phyloP scores from a whole-genome alignment of 2,797 vertebrate species.

The Sylvia borin region DNA sequence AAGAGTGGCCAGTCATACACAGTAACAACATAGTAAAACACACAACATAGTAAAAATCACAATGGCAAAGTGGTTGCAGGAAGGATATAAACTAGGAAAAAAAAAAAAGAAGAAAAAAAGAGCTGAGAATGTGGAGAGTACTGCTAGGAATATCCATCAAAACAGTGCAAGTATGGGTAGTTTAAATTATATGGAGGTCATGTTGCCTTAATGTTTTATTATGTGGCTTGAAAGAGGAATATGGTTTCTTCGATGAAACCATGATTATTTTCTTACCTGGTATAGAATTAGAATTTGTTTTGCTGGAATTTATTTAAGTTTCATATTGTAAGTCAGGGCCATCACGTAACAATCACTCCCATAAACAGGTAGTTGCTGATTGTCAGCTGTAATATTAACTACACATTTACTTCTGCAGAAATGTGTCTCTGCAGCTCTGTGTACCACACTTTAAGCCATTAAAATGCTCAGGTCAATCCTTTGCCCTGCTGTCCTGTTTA shows the following conservation, averaged over 20 bases:
- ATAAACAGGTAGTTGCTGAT: not conserved
- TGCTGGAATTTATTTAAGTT: not conserved
- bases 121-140: not conserved
- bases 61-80: not conserved
- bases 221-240: not conserved
- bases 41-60: not conserved
- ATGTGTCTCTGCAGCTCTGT: not conserved
- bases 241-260: not conserved
- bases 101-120: not conserved
- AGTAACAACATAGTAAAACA: not conserved
- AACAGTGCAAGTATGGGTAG: fast-evolving
- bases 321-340: not conserved
- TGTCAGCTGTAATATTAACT: not conserved
- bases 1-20: not conserved
- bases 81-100: not conserved
- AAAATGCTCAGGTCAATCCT: not conserved
- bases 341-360: not conserved
- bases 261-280: not conserved
- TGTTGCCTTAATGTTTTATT: not conserved
- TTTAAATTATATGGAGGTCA: not conserved
- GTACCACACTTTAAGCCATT: not conserved
- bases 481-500: not conserved
- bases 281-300: not conserved
- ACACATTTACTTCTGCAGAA: not conserved
- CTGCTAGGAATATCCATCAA: not conserved